These are phyloP conservation scores for Poeciliopsis infans DNA, from an alignment of 2,797 vertebrate species.

Conservation along the genomic window DNA sequence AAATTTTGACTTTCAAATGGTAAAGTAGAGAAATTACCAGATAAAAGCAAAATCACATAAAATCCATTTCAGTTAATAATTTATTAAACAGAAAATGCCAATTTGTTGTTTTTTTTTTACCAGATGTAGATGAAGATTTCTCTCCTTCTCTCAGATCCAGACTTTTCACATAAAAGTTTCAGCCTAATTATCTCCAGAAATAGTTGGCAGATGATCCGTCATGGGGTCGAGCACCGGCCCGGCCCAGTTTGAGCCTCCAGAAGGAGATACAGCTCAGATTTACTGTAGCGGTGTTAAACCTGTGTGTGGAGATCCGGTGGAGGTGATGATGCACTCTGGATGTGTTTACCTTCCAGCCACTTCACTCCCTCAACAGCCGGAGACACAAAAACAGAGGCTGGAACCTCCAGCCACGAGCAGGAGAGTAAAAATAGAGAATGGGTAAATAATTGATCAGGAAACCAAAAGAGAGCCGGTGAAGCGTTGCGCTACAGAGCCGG, in stretches of 20 bases:
- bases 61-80: neutral
- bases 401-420: neutral
- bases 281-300: slow-evolving; percentile 33
- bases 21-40: neutral
- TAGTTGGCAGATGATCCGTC: neutral
- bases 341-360: slow-evolving; percentile 13
- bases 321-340: slow-evolving; percentile 10
- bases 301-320: slow-evolving; percentile 21
- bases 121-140: neutral
- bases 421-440: slow-evolving; percentile 59
- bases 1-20: neutral
- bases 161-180: neutral
- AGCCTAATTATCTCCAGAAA: neutral
- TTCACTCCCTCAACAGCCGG: slow-evolving; percentile 9
- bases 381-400: neutral
- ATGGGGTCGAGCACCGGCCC: neutral
- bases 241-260: slow-evolving; percentile 4
- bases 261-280: slow-evolving; percentile 13
- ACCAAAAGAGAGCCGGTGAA: slow-evolving; percentile 18
- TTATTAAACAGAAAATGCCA: neutral
- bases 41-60: neutral
- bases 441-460: slow-evolving; percentile 65
- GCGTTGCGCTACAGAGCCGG: slow-evolving; percentile 5
- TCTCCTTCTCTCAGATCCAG: neutral
- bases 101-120: neutral